These are phyloP conservation scores for Iselma pallidipennis DNA, from an alignment of 2,888 invertebrate genomes.

Conservation along the genomic window DNA sequence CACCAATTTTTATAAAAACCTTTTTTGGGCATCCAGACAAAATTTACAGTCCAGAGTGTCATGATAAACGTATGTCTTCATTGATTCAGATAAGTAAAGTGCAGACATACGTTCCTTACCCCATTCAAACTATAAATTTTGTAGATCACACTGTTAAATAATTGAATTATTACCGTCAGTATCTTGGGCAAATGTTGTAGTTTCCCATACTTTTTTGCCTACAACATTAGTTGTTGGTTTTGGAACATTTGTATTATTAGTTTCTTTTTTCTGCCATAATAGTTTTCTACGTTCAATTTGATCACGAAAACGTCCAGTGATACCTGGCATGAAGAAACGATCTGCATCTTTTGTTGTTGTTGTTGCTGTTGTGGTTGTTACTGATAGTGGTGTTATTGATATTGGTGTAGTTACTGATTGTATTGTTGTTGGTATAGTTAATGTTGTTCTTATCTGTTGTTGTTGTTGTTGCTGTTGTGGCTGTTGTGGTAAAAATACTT, in stretches of 20 bases:
- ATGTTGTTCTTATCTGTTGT: too few relatives aligned
- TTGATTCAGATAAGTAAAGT: too few relatives aligned
- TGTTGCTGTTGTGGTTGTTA: neutral
- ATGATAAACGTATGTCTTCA: too few relatives aligned
- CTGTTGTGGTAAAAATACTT: slow-evolving; percentile 34
- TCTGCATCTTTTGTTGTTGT: slow-evolving; percentile 41
- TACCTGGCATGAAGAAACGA: slow-evolving; percentile 52
- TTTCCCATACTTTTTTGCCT: slow-evolving; percentile 68
- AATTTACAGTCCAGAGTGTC: too few relatives aligned
- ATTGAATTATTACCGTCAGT: slow-evolving; percentile 67
- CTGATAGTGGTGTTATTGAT: neutral
- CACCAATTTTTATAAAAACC: too few relatives aligned
- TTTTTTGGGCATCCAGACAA: too few relatives aligned
- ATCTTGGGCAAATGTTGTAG: slow-evolving; percentile 87
- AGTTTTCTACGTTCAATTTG: slow-evolving; percentile 91
- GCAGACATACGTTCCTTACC: too few relatives aligned
- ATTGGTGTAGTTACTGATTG: neutral
- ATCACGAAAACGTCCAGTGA: slow-evolving; percentile 76
- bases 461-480: slow-evolving; percentile 47
- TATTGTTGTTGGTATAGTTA: too few relatives aligned
- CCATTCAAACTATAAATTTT: too few relatives aligned
- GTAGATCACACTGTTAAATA: neutral
- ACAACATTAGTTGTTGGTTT: slow-evolving; percentile 31
- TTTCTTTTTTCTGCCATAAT: slow-evolving; percentile 82
- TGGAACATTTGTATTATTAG: slow-evolving; percentile 12